phyloP scores from a whole-genome alignment of 2,113 vertebrate species.

The Anolis sagrei region DNA sequence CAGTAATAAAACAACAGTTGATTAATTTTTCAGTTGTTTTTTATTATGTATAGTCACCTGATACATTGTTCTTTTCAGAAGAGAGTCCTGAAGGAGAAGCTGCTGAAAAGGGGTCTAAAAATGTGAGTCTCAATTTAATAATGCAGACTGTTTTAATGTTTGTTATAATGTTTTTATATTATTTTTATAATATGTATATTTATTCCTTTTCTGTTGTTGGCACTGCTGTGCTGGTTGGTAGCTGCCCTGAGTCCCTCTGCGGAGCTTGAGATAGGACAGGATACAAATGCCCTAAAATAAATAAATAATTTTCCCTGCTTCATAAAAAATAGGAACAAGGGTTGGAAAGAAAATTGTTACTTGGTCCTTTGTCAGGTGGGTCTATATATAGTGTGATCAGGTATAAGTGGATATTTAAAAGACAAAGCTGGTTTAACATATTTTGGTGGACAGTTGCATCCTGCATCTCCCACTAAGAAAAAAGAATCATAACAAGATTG shows the following conservation, averaged over 20 bases:
- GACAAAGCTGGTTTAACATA: not conserved
- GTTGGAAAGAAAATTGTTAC: not conserved
- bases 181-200: no score
- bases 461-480: not conserved
- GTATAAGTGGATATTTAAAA: not conserved
- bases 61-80: constrained; percentile 60
- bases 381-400: not conserved
- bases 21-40: not conserved
- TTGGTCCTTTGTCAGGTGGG: not conserved
- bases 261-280: no score
- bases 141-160: no score
- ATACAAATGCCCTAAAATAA: no score
- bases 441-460: not conserved
- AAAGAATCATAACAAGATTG: not conserved
- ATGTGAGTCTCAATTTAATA: constrained; percentile 64
- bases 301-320: no score
- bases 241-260: no score
- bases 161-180: no score
- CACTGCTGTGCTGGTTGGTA: no score
- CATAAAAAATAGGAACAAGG: not conserved
- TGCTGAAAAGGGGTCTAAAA: constrained; percentile 69
- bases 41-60: not conserved
- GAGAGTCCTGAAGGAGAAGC: constrained; percentile 76
- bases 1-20: not conserved
- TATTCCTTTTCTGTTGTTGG: no score